Conservation (phyloP, 1,140 invertebrate genomes). For the Conus ventricosus region DNA sequence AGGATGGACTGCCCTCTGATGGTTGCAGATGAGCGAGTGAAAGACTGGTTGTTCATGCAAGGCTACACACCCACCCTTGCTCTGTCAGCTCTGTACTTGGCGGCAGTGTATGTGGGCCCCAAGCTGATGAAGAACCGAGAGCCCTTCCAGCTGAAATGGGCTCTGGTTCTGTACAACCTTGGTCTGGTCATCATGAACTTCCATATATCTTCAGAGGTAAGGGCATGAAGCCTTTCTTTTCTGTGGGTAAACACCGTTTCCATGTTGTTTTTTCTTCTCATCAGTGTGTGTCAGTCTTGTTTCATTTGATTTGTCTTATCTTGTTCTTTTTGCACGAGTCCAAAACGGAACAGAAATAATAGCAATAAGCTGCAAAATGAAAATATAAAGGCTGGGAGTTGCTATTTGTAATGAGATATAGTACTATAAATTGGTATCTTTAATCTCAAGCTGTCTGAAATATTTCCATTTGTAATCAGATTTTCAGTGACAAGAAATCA, state of each 20-base stretch:
- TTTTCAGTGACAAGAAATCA: no score
- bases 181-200: conserved; percentile 88
- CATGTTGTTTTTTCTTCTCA: background rate
- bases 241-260: no score
- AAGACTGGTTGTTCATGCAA: conserved; percentile 92
- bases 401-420: no score
- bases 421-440: no score
- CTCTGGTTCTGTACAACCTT: conserved; percentile 91
- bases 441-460: no score
- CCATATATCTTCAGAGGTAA: conserved; percentile 87
- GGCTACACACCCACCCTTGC: conserved; percentile 91
- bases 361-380: no score
- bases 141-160: conserved; percentile 85
- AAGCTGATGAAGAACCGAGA: conserved; percentile 88
- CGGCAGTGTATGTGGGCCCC: conserved; percentile 85
- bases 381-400: no score
- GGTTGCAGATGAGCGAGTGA: conserved; percentile 80
- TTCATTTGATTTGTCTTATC: no score
- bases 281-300: background rate
- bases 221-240: background rate
- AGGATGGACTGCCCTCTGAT: background rate
- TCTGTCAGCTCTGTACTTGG: conserved; percentile 87
- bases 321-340: no score
- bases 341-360: no score
- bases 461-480: no score